Evolutionary conservation across 2,113 vertebrate genomes (phyloP), one percentile per base, ranked within the genome.

Genomic region (Vulpes lagopus): DNA sequence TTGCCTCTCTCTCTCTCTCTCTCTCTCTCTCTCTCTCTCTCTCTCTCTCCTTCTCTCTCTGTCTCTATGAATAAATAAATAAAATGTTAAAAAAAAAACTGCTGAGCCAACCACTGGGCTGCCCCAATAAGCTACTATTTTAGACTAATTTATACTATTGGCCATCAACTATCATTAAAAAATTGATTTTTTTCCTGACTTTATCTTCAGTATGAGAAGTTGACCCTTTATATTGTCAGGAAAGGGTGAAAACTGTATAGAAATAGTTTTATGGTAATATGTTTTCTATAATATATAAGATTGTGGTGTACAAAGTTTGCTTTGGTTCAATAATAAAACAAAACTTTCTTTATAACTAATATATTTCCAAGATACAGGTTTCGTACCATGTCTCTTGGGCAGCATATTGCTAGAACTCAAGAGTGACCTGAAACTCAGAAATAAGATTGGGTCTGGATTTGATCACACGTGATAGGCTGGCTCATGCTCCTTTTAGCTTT

Each of bases 241-340:
- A 53, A 55, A 49, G 9, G 35, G 2, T 27, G 9, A 3, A 17
- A 7, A 12, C 17, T 35, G 0, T 16, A 3, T 17, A 60, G 11
- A 16, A 53, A 2, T 16, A 32, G 8, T 22, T 51, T 51, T 43
- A n/a, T 8, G 1, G 2, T 0, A 8, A 30, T n/a, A 2, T 11
- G 38, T 38, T 62, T 32, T 11, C 43, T 51, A 17, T 78, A 51
- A 78, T 16, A 76, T 25, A 3, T 15, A 51, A 2, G 11, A 22
- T 1, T 83, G 2, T 17, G 3, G 16, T 30, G 0, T n/a, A 10
- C 4, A 27, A 22, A 22, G 17, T 38, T 4, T 11, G n/a, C 53
- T 62, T 25, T 43, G 15, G 49, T 64, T 93, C 30, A 60, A 0
- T 65, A 17, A 91, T 78, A 30, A 65, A 38, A 11, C 22, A 88